These are phyloP conservation scores for Magallana gigas DNA, from an alignment of 1,140 invertebrate species.

Conservation along the genomic window DNA sequence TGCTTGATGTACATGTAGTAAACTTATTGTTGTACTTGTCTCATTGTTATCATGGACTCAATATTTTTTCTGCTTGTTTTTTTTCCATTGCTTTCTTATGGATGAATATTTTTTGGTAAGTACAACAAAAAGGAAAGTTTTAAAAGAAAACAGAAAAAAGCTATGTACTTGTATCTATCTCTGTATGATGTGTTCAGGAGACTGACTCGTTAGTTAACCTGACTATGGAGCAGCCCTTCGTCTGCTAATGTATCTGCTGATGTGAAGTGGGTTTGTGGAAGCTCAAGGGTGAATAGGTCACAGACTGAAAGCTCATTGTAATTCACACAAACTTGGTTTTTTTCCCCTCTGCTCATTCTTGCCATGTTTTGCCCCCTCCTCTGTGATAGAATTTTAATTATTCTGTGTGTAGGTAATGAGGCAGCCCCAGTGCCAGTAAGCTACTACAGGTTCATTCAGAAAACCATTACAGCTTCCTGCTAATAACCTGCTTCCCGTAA, in stretches of 20 bases:
- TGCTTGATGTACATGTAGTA: too few species aligned
- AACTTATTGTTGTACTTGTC: too few species aligned
- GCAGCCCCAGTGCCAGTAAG: not conserved
- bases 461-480: not conserved
- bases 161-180: not conserved
- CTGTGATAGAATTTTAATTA: not conserved
- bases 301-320: not conserved
- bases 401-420: not conserved
- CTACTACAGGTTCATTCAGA: not conserved
- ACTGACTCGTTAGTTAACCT: not conserved
- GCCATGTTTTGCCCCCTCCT: too few species aligned
- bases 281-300: slow-evolving; percentile 1
- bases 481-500: slow-evolving; percentile 19
- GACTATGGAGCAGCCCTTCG: not conserved
- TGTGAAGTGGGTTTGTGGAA: not conserved
- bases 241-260: not conserved
- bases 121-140: not conserved
- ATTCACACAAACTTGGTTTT: not conserved
- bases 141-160: not conserved
- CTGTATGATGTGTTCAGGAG: not conserved
- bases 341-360: not conserved
- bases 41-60: too few species aligned
- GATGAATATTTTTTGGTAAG: slow-evolving; percentile 27
- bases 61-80: slow-evolving; percentile 15
- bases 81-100: slow-evolving; percentile 18